Base-by-base conservation (phyloP, 1,140 invertebrate genomes). In the Ooceraea biroi region DNA sequence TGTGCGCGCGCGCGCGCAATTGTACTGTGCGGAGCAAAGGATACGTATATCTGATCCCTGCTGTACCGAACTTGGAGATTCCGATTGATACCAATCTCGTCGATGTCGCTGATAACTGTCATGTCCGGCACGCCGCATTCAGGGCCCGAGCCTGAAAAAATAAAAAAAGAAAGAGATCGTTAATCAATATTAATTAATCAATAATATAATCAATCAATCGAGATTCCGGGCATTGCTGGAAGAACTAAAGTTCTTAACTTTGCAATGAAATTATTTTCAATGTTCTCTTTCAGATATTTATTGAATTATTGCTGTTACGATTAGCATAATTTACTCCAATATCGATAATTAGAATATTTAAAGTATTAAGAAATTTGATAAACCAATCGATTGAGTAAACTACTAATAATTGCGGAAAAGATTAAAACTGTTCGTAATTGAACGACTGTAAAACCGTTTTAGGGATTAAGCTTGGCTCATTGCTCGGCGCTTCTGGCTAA, bases 71-170 rank as follows among this genome's bases (percentile, higher is more conserved):
- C 95, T 92, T 96, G 96, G 19, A 99, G 96, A 95, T 99, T 99
- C 76, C 96, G 96, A 94, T 99, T 99, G 94, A 99, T 99, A 90
- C 97, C 97, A 82, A 95, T 96, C 93, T 99, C 98, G 90, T 98
- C 97, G 93, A 99, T 98, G 94, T 98, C 96, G 77, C 98, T 97
- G 94, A 99, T 98, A 86, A 97, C 95, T 48, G 98, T 99, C 98
- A 99, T 98, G 95, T 99, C 98, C 86, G 97, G 96, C 88, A 97
- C 96, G 68, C 97, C 97, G 88, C 95, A 94, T 84, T 96, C 96
- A 46, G 95, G 95, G 90, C 95, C 94, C 57, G 94, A 94, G 88
- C 95, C 96, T 96, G 93, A 46, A 96, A 36, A 96, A 89, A 94
- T 87, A 91, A 92, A 88, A 58, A 63, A 14, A 82, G 12, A 58